These are phyloP conservation scores for Archilochus colubris DNA, from an alignment of 2,113 vertebrate genomes.

Conservation along the genomic window DNA sequence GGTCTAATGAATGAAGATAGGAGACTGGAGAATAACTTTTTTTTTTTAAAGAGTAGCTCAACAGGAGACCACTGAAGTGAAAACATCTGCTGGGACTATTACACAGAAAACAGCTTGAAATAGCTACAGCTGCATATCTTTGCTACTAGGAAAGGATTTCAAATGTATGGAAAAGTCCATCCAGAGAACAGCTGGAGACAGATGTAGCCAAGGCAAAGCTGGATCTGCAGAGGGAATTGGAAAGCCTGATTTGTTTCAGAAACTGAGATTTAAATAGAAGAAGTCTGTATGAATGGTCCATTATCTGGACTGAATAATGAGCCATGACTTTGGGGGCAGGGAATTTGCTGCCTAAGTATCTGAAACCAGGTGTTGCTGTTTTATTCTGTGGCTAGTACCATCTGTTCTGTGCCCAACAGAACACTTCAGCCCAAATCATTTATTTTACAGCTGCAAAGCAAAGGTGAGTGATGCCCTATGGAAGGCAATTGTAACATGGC, in stretches of 20 bases:
- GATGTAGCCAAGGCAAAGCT: constrained; percentile 40
- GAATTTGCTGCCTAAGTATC: constrained; percentile 41
- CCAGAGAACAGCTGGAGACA: constrained; percentile 14
- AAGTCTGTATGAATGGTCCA: constrained; percentile 53
- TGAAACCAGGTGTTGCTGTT: constrained; percentile 51
- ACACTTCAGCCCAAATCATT: constrained; percentile 57
- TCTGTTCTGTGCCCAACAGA: constrained; percentile 60
- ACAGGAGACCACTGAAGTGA: constrained; percentile 6
- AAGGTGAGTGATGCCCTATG: constrained; percentile 45
- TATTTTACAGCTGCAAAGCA: constrained; percentile 26
- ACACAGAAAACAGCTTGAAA: constrained; percentile 48
- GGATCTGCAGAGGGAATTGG: constrained; percentile 25
- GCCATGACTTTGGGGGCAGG: constrained; percentile 45
- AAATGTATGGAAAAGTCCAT: constrained; percentile 27
- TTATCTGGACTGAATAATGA: constrained; percentile 67
- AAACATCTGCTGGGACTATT: constrained; percentile 39
- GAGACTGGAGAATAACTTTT: not conserved
- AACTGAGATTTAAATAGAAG: constrained; percentile 58
- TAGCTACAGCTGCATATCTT: not conserved
- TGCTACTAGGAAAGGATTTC: constrained; percentile 2
- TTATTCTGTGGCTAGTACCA: constrained; percentile 55
- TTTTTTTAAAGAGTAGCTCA: not conserved
- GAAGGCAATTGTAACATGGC: not conserved
- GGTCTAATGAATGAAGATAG: constrained; percentile 9
- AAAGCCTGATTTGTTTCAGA: constrained; percentile 18